Percentiles rank a stretch among this genome's conserved stretches.
Evolutionary conservation across 2,888 invertebrate species (phyloP).

Genomic region (Sympetrum striolatum): DNA sequence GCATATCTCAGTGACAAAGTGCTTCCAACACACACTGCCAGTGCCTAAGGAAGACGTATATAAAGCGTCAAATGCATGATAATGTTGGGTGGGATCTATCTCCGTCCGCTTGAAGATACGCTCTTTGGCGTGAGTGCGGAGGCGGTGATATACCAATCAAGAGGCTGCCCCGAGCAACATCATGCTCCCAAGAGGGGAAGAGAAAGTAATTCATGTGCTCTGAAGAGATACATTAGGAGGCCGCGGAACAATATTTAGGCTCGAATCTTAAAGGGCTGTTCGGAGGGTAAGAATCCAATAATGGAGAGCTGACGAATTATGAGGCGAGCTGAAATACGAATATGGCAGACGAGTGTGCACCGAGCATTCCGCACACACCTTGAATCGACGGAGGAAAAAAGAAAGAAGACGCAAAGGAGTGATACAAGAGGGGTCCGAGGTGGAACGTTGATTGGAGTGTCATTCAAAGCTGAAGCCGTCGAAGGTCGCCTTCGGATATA

Average conservation of each 20-base stretch:
- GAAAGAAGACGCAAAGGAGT: background rate
- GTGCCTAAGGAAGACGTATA: background rate
- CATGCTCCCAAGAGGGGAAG: background rate
- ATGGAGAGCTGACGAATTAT: background rate
- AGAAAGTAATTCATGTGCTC: background rate
- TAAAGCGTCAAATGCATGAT: background rate
- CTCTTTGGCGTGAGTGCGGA: conserved; percentile 15
- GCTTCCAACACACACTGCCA: background rate
- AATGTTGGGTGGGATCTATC: background rate
- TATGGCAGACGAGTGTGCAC: background rate
- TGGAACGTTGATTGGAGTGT: background rate
- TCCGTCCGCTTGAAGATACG: background rate
- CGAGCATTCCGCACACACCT: background rate
- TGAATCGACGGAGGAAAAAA: background rate
- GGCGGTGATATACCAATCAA: conserved; percentile 21
- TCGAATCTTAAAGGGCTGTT: background rate
- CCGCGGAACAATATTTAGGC: background rate
- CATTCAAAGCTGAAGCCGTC: background rate
- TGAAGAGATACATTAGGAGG: background rate
- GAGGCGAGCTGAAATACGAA: background rate
- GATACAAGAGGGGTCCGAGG: background rate
- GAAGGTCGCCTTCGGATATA: background rate
- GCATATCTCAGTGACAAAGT: no score
- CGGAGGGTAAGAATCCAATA: background rate
- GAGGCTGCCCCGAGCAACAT: background rate